Conservation (phyloP, 1,140 invertebrate genomes). For the Steinernema khuongi region DNA sequence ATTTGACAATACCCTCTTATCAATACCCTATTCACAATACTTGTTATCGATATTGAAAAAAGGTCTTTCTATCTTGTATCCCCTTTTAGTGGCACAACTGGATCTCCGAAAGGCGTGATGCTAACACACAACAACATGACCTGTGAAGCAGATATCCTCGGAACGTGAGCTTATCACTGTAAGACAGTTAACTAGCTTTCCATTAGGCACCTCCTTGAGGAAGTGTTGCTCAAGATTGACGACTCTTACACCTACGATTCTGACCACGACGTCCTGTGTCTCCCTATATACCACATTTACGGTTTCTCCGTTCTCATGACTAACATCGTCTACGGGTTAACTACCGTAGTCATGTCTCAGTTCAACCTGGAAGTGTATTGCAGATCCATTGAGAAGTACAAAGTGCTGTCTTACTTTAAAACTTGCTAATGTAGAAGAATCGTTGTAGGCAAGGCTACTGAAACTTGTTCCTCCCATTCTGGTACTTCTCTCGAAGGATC, state of each 20-base stretch:
- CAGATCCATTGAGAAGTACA: background rate
- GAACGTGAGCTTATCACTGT: background rate
- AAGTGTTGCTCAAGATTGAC: background rate
- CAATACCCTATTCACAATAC: too few species aligned
- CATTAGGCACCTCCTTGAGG: background rate
- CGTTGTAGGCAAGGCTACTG: slow-evolving; percentile 27
- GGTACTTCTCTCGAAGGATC: slow-evolving; percentile 59
- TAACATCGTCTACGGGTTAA: background rate
- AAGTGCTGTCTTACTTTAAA: background rate
- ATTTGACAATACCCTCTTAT: too few species aligned
- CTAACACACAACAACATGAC: slow-evolving; percentile 60
- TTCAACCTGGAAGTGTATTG: background rate
- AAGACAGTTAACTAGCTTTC: background rate
- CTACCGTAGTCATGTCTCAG: background rate
- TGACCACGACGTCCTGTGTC: background rate
- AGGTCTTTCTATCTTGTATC: background rate
- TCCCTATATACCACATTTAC: background rate
- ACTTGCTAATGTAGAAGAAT: slow-evolving; percentile 30
- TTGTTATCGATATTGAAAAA: too few species aligned
- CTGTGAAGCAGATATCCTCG: slow-evolving; percentile 71
- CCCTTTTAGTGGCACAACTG: slow-evolving; percentile 64
- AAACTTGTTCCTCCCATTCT: slow-evolving; percentile 60
- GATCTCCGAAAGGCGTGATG: slow-evolving; percentile 62
- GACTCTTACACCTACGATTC: background rate
- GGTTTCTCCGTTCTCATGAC: background rate